These are phyloP conservation scores for Gryllus longicercus DNA, from an alignment of 2,888 invertebrate species.

Conservation along the genomic window DNA sequence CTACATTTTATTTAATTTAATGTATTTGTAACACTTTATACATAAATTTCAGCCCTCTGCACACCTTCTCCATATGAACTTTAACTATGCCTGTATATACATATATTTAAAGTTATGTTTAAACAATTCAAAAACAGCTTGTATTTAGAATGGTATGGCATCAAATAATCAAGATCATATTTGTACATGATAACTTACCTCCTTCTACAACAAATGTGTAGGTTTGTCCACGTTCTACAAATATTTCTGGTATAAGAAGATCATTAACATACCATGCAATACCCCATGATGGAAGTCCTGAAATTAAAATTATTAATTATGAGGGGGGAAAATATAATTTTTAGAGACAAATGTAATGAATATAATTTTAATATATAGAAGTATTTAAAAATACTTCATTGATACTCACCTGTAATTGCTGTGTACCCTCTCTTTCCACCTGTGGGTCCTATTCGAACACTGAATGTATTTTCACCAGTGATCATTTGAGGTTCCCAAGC, in stretches of 20 bases:
- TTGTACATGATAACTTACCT: slow-evolving; percentile 44
- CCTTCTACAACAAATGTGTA: slow-evolving; percentile 86
- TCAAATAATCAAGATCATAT: too few relatives aligned
- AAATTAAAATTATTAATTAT: slow-evolving; percentile 22
- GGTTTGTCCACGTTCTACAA: slow-evolving; percentile 79
- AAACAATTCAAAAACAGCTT: too few relatives aligned
- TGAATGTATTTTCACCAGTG: slow-evolving; percentile 61
- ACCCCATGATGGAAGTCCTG: slow-evolving; percentile 77
- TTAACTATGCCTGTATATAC: not conserved
- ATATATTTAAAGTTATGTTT: too few relatives aligned
- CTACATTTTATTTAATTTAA: too few relatives aligned
- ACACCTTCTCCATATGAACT: not conserved
- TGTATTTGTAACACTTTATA: too few relatives aligned
- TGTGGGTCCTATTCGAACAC: slow-evolving; percentile 78
- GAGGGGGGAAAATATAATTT: not conserved
- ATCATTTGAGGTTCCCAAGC: slow-evolving; percentile 69
- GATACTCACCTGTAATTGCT: slow-evolving; percentile 68
- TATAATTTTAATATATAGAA: not conserved
- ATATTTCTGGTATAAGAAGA: slow-evolving; percentile 81
- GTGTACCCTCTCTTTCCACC: slow-evolving; percentile 87
- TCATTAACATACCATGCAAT: slow-evolving; percentile 93
- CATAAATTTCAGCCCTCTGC: too few relatives aligned
- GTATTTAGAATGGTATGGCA: too few relatives aligned
- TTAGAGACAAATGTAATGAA: not conserved
- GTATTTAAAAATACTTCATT: not conserved